phyloP scores from a whole-genome alignment of 2,888 invertebrate species.

The Eilema sororculum region DNA sequence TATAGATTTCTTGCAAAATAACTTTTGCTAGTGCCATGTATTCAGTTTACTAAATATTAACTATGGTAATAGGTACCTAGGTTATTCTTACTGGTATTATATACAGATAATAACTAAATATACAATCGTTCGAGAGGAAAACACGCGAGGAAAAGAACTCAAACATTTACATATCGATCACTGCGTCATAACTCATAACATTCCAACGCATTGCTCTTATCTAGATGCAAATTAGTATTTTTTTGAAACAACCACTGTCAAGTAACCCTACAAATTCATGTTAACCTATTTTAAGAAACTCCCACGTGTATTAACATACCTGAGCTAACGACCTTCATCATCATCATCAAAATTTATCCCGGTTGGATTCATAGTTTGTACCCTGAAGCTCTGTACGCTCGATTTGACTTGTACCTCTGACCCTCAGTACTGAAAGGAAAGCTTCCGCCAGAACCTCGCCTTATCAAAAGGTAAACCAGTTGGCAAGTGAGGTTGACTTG shows the following conservation, averaged over 20 bases:
- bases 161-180: constrained; percentile 3
- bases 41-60: neutral
- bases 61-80: neutral
- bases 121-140: neutral
- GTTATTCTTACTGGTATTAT: too few relatives aligned
- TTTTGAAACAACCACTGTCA: neutral
- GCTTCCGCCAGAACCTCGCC: too few relatives aligned
- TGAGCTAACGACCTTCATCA: too few relatives aligned
- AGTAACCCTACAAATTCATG: neutral
- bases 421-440: neutral
- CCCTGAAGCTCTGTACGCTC: too few relatives aligned
- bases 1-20: too few relatives aligned
- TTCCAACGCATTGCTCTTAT: neutral
- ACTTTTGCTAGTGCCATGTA: too few relatives aligned
- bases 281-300: neutral
- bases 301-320: neutral
- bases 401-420: too few relatives aligned
- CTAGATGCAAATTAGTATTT: neutral
- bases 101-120: neutral
- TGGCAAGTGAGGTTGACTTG: too few relatives aligned
- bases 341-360: too few relatives aligned
- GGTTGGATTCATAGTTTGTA: too few relatives aligned
- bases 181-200: constrained; percentile 3
- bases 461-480: too few relatives aligned
- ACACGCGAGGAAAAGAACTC: neutral